These are phyloP conservation scores for Zaprionus ghesquierei DNA, from an alignment of 1,140 invertebrate species.

Conservation along the genomic window DNA sequence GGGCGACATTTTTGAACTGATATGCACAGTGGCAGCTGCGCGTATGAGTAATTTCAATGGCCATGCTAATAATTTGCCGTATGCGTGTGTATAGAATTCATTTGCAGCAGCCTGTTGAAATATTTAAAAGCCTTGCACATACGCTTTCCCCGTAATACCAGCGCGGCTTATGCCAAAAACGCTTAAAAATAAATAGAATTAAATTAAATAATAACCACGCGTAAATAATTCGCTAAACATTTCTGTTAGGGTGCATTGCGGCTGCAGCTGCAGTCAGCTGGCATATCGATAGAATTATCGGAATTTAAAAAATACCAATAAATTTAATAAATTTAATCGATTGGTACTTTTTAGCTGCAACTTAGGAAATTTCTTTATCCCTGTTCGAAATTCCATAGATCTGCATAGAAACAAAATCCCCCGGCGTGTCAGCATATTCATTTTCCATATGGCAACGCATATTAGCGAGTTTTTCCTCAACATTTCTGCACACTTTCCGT, in stretches of 20 bases:
- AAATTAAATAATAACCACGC: not conserved
- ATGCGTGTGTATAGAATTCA: slow-evolving; percentile 26
- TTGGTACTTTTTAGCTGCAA: too few species aligned
- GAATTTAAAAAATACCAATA: not conserved
- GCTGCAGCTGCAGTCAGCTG: not conserved
- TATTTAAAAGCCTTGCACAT: slow-evolving; percentile 18
- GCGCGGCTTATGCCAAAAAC: slow-evolving; percentile 24
- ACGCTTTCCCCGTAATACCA: slow-evolving; percentile 29
- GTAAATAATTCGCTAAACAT: slow-evolving; percentile 18
- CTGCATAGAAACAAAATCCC: not conserved
- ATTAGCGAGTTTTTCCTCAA: slow-evolving; percentile 53
- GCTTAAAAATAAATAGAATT: slow-evolving; percentile 29
- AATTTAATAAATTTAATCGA: not conserved
- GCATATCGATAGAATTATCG: not conserved
- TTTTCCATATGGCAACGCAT: slow-evolving; percentile 49
- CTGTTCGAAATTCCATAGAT: too few species aligned
- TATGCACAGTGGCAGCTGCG: slow-evolving; percentile 52
- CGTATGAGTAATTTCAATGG: slow-evolving; percentile 57
- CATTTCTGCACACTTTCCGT: slow-evolving; percentile 57
- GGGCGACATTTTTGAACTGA: slow-evolving; percentile 43
- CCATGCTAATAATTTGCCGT: slow-evolving; percentile 58
- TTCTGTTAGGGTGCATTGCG: not conserved
- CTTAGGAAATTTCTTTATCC: not conserved
- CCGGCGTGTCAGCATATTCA: slow-evolving; percentile 47
- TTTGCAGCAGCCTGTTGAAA: slow-evolving; percentile 27